A percentile compares a stretch with the other conserved stretches of the same genome.
Conservation (phyloP, 2,888 invertebrate genomes). For the Xestia ashworthii region DNA sequence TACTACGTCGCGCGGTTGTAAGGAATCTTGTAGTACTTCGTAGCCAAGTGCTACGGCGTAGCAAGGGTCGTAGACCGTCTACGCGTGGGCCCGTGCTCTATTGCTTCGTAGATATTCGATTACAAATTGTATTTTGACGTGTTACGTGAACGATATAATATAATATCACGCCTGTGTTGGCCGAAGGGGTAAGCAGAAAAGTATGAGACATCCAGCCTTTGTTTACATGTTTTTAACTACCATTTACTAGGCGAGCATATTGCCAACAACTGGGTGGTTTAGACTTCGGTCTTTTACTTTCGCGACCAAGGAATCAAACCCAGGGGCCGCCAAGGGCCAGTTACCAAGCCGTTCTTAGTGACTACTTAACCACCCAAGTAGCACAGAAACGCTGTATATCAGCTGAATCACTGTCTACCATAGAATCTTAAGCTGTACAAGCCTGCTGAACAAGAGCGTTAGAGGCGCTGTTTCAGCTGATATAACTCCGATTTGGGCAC, state of each 20-base stretch:
- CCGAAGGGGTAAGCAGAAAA: background rate
- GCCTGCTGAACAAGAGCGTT: no score
- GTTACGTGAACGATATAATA: background rate
- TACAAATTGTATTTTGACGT: background rate
- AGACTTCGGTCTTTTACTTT: background rate
- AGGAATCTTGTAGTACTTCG: slow-evolving; percentile 32
- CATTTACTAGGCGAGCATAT: no score
- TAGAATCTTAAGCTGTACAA: no score
- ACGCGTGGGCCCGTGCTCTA: background rate
- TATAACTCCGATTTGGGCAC: no score
- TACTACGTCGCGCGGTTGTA: slow-evolving; percentile 10
- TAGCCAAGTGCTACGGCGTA: slow-evolving; percentile 51
- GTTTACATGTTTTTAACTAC: background rate
- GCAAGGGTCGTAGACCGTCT: slow-evolving; percentile 38
- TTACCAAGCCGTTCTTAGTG: background rate
- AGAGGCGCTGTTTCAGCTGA: no score
- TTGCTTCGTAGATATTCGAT: background rate
- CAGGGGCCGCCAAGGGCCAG: no score
- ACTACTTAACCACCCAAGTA: background rate
- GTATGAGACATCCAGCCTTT: background rate
- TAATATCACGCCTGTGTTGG: background rate
- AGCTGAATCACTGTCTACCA: no score
- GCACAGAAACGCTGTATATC: no score
- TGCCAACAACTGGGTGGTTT: background rate
- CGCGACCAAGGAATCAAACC: background rate